These are phyloP conservation scores for Apotomis turbidana DNA, from an alignment of 2,888 invertebrate genomes.

Conservation along the genomic window DNA sequence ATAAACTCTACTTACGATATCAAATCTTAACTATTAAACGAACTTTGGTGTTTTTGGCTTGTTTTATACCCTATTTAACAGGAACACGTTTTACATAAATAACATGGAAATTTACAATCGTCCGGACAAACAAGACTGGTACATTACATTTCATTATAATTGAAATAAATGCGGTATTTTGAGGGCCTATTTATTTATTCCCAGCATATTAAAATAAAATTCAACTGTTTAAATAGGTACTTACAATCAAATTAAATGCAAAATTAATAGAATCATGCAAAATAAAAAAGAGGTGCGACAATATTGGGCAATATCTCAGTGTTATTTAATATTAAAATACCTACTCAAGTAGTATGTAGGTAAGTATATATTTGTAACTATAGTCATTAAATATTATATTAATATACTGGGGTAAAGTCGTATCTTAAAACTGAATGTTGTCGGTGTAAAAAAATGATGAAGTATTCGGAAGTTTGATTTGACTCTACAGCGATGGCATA, in stretches of 20 bases:
- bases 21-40: slow-evolving; percentile 35
- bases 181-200: neutral
- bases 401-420: too few species aligned
- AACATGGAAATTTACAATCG: slow-evolving; percentile 10
- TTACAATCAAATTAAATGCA: too few species aligned
- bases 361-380: too few species aligned
- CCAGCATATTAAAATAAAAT: neutral
- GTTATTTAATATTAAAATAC: too few species aligned
- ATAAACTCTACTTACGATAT: slow-evolving; percentile 37
- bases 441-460: too few species aligned
- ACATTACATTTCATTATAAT: neutral
- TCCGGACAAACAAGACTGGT: slow-evolving; percentile 1
- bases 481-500: neutral
- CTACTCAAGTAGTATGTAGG: too few species aligned
- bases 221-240: neutral
- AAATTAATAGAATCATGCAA: too few species aligned
- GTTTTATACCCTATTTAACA: slow-evolving; percentile 29
- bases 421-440: too few species aligned
- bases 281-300: too few species aligned
- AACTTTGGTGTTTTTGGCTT: slow-evolving; percentile 40
- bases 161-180: neutral
- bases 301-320: too few species aligned
- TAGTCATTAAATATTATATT: too few species aligned
- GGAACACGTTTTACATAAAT: slow-evolving; percentile 10
- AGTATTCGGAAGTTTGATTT: neutral